phyloP scores from a whole-genome alignment of 2,113 vertebrate species.

The Passerina amoena region DNA sequence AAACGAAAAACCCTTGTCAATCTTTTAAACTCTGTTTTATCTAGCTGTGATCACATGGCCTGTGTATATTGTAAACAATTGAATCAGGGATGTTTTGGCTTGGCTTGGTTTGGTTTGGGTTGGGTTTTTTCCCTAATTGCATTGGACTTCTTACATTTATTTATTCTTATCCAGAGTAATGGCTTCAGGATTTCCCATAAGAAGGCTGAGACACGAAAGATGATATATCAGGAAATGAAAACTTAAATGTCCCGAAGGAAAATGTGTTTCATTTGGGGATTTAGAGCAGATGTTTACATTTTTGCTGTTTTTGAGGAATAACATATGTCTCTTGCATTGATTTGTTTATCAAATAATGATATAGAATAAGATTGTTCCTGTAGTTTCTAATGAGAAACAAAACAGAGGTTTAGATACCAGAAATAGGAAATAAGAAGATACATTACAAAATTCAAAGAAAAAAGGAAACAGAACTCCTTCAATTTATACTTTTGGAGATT shows the following conservation, averaged over 20 bases:
- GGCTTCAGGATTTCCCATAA: slow-evolving; percentile 43
- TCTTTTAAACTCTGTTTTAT: background rate
- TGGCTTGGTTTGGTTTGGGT: background rate
- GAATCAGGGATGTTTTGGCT: background rate
- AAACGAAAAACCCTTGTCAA: background rate
- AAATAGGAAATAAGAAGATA: background rate
- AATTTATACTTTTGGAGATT: background rate
- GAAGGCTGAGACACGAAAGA: slow-evolving; percentile 10
- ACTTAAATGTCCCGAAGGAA: slow-evolving; percentile 45
- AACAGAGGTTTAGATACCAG: background rate
- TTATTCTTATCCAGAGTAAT: slow-evolving; percentile 25
- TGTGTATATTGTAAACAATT: background rate
- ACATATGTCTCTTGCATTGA: slow-evolving; percentile 21
- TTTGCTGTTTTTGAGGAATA: slow-evolving; percentile 27
- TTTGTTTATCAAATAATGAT: slow-evolving; percentile 43
- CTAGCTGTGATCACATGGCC: background rate
- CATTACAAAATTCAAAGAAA: background rate
- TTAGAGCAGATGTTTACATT: slow-evolving; percentile 57
- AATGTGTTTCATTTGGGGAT: background rate
- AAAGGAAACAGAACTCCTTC: background rate
- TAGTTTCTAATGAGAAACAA: background rate
- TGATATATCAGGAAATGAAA: slow-evolving; percentile 64
- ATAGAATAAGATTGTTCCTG: background rate
- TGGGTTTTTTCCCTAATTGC: background rate
- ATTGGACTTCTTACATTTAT: slow-evolving; percentile 25